Evolutionary conservation across 2,888 invertebrate species (phyloP).

Genomic region (Rhingia rostrata): DNA sequence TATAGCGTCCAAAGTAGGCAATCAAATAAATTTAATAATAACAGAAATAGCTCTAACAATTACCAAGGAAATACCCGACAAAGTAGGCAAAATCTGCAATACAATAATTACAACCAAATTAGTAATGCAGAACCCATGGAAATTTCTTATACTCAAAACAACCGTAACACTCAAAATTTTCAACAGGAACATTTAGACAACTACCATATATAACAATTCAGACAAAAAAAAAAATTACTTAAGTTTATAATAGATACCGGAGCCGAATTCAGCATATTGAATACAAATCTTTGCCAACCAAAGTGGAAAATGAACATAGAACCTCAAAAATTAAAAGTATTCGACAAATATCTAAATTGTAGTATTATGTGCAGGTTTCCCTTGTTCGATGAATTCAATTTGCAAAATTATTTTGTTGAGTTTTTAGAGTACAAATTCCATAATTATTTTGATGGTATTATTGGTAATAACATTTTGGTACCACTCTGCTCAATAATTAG

Average conservation of each 20-base stretch:
- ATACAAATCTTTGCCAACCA: slow-evolving; percentile 6
- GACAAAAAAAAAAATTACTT: slow-evolving; percentile 1
- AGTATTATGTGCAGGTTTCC: slow-evolving; percentile 17
- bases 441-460: slow-evolving; percentile 23
- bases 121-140: slow-evolving; percentile 12
- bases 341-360: not conserved
- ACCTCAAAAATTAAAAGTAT: not conserved
- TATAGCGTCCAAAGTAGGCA: slow-evolving; percentile 7
- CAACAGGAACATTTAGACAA: too few relatives aligned
- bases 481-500: slow-evolving; percentile 10
- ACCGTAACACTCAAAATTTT: too few relatives aligned
- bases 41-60: not conserved
- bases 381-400: slow-evolving; percentile 21
- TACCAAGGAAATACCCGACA: not conserved
- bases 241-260: slow-evolving; percentile 38
- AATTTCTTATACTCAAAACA: slow-evolving; percentile 15
- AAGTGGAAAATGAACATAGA: slow-evolving; percentile 20
- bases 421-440: slow-evolving; percentile 16
- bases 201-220: slow-evolving; percentile 28
- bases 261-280: slow-evolving; percentile 38
- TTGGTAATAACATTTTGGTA: slow-evolving; percentile 34
- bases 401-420: slow-evolving; percentile 11
- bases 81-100: slow-evolving; percentile 3
- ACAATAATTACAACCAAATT: not conserved
- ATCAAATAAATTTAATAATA: not conserved